Conservation (phyloP, 2,113 vertebrate genomes). For the Lamprologus sp. region DNA sequence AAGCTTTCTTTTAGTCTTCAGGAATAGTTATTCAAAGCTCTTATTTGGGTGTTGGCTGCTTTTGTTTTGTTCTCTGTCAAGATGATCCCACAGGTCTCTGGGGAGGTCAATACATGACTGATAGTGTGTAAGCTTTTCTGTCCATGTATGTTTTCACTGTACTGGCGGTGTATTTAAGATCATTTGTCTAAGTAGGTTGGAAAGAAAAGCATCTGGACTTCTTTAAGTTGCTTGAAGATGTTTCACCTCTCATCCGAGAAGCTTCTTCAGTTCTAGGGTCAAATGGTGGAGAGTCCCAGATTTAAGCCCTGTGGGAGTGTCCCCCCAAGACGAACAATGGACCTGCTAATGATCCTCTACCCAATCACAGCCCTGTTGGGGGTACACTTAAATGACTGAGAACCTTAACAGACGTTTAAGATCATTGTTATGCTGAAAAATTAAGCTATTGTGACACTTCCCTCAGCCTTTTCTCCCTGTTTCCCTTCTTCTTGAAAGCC, state of each 20-base stretch:
- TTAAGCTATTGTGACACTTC: background rate
- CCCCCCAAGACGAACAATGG: background rate
- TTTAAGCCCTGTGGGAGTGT: background rate
- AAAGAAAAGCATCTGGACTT: background rate
- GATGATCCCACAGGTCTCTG: background rate
- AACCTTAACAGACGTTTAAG: background rate
- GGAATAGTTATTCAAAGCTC: background rate
- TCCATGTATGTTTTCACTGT: background rate
- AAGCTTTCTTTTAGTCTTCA: background rate
- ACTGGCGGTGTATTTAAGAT: accelerated
- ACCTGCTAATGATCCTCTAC: background rate
- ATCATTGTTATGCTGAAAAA: background rate
- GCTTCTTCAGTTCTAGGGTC: background rate
- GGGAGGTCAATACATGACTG: background rate
- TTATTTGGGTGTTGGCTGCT: background rate
- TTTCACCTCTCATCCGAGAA: background rate
- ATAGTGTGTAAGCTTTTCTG: background rate
- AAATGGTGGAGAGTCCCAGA: background rate
- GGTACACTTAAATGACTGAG: background rate
- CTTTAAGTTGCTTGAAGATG: background rate
- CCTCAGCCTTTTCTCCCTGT: background rate
- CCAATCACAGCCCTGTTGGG: background rate
- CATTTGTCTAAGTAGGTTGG: background rate
- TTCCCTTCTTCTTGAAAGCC: background rate
- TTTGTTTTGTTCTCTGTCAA: background rate